A percentile compares a stretch with the other conserved stretches of the same genome.
Evolutionary conservation across 2,797 vertebrate genomes (phyloP).

Genomic region (Acipenser ruthenus): DNA sequence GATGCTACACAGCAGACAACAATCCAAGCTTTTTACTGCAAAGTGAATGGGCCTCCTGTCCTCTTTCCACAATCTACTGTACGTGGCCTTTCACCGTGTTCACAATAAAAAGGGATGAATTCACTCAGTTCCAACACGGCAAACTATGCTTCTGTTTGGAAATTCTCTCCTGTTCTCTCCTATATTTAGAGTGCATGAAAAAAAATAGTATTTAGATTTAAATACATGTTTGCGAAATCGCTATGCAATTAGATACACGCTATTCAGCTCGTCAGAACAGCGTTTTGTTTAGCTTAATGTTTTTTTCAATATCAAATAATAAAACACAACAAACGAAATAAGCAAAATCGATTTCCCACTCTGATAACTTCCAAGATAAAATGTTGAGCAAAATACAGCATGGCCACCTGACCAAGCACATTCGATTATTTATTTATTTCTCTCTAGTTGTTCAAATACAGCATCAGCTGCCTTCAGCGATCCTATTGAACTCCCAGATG

Average conservation of each 20-base stretch:
- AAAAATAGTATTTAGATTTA: too few relatives aligned
- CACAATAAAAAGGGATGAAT: background rate
- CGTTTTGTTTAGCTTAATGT: too few relatives aligned
- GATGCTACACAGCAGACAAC: slow-evolving; percentile 3
- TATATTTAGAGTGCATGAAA: too few relatives aligned
- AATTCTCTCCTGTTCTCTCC: too few relatives aligned
- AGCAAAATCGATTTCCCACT: background rate
- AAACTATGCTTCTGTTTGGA: too few relatives aligned
- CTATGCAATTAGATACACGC: too few relatives aligned
- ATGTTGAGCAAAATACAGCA: too few relatives aligned
- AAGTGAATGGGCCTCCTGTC: slow-evolving; percentile 6
- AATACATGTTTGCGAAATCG: too few relatives aligned
- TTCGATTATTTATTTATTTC: background rate
- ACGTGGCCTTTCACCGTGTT: background rate
- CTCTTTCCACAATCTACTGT: slow-evolving; percentile 7
- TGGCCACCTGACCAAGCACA: background rate
- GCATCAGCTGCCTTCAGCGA: background rate
- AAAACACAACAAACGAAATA: background rate
- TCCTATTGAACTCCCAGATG: background rate
- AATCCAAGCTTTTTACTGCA: background rate
- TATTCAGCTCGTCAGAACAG: too few relatives aligned
- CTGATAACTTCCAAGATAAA: too few relatives aligned
- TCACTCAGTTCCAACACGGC: too few relatives aligned
- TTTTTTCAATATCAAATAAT: too few relatives aligned
- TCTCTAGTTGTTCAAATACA: background rate